Percentiles rank a stretch among this genome's conserved stretches.
These are phyloP conservation scores for Arnoldichthys spilopterus DNA, from an alignment of 2,797 vertebrate species.

Conservation along the genomic window DNA sequence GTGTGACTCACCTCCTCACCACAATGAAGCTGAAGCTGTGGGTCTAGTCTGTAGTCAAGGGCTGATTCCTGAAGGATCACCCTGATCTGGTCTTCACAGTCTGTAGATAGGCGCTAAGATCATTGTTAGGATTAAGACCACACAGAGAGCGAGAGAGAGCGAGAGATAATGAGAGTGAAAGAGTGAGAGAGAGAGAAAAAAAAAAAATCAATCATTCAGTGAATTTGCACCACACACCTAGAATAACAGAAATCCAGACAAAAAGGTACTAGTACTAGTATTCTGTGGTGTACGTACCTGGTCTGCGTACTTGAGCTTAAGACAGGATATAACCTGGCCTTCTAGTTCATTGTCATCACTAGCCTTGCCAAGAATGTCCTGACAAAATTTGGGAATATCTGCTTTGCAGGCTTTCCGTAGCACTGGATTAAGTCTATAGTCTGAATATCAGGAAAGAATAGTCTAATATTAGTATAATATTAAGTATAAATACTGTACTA, in stretches of 20 bases:
- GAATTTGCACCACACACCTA: too few species aligned
- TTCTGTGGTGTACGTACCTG: conserved; percentile 76
- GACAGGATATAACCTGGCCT: conserved; percentile 93
- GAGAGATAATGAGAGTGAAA: too few species aligned
- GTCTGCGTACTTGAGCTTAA: conserved; percentile 94
- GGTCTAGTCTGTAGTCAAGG: conserved; percentile 88
- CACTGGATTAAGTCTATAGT: conserved; percentile 93
- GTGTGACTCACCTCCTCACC: conserved; percentile 80
- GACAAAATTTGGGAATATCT: conserved; percentile 98
- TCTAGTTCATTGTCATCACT: conserved; percentile 91
- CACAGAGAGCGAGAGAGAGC: too few species aligned
- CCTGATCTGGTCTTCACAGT: conserved; percentile 89
- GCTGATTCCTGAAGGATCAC: conserved; percentile 89
- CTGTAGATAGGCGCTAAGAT: conserved; percentile 82
- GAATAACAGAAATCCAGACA: too few species aligned
- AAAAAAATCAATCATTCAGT: too few species aligned
- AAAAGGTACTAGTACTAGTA: not conserved
- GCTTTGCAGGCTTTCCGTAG: conserved; percentile 93
- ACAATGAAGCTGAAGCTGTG: conserved; percentile 88
- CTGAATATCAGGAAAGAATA: conserved; percentile 65
- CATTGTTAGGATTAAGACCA: conserved; percentile 10
- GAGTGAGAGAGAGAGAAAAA: too few species aligned
- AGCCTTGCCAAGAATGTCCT: conserved; percentile 87
- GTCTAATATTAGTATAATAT: too few species aligned
- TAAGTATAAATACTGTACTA: too few species aligned